Evolutionary conservation across 2,797 vertebrate species (phyloP).

Genomic region (Sebastes oblongus): DNA sequence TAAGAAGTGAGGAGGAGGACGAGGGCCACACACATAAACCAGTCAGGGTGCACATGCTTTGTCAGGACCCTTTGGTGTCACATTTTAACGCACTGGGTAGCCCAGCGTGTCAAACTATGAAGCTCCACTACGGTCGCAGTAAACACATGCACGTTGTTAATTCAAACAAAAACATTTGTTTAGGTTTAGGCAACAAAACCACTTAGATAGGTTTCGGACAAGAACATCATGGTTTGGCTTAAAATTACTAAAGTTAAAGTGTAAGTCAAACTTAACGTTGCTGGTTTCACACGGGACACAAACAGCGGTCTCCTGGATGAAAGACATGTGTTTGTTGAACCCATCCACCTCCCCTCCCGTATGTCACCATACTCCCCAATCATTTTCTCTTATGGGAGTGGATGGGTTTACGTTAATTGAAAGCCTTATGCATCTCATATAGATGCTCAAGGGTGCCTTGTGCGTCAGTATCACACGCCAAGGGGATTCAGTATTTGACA

Average conservation of each 20-base stretch:
- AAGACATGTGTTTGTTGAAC: too few relatives aligned
- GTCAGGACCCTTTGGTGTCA: neutral
- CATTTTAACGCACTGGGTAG: neutral
- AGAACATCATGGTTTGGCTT: neutral
- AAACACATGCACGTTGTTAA: neutral
- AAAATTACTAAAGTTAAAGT: neutral
- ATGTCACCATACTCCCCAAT: too few relatives aligned
- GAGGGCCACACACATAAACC: constrained; percentile 8
- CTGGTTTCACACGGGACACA: neutral
- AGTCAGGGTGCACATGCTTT: neutral
- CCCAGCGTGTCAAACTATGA: neutral
- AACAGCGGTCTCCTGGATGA: too few relatives aligned
- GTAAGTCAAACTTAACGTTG: neutral
- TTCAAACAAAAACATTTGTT: neutral
- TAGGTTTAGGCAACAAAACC: neutral
- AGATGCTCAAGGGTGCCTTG: too few relatives aligned
- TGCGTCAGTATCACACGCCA: too few relatives aligned
- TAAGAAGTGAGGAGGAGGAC: constrained; percentile 31
- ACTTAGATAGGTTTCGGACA: neutral
- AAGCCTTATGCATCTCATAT: too few relatives aligned
- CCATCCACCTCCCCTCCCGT: too few relatives aligned
- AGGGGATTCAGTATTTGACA: too few relatives aligned
- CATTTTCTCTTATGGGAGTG: neutral
- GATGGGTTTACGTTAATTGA: too few relatives aligned
- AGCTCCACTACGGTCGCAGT: neutral